These are phyloP conservation scores for Allygus modestus DNA, from an alignment of 2,888 invertebrate species.

Conservation along the genomic window DNA sequence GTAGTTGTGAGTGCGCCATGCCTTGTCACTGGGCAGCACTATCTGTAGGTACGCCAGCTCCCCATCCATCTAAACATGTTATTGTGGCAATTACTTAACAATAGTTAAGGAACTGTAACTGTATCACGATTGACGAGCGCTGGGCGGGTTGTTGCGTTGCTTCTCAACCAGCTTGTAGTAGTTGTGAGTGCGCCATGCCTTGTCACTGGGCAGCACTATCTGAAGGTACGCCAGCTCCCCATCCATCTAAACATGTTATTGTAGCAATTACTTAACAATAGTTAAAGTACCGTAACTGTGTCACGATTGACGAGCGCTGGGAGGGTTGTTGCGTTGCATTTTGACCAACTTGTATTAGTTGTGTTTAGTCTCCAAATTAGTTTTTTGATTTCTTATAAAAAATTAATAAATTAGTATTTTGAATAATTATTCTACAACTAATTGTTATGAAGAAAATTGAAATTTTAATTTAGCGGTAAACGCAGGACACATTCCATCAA, in stretches of 20 bases:
- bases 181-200: slow-evolving; percentile 82
- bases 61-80: slow-evolving; percentile 43
- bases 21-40: slow-evolving; percentile 83
- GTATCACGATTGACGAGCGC: background rate
- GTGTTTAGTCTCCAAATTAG: no score
- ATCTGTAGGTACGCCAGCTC: slow-evolving; percentile 73
- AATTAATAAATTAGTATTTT: no score
- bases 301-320: slow-evolving; percentile 3
- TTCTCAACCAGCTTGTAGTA: slow-evolving; percentile 83
- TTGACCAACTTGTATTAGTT: slow-evolving; percentile 71
- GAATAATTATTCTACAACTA: no score
- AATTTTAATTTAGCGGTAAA: no score
- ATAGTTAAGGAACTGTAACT: no score
- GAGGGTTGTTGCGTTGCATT: slow-evolving; percentile 74
- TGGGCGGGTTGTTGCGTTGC: slow-evolving; percentile 73
- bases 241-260: slow-evolving; percentile 42
- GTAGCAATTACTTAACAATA: no score
- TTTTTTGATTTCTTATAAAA: no score
- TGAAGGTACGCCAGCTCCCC: slow-evolving; percentile 69
- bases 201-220: slow-evolving; percentile 83
- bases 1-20: slow-evolving; percentile 83
- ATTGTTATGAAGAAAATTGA: no score
- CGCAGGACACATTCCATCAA: no score
- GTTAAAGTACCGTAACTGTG: no score
- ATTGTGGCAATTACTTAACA: no score